A percentile compares a stretch with the other conserved stretches of the same genome.
These are phyloP conservation scores for Agriotes lineatus DNA, from an alignment of 2,888 invertebrate genomes.

Conservation along the genomic window DNA sequence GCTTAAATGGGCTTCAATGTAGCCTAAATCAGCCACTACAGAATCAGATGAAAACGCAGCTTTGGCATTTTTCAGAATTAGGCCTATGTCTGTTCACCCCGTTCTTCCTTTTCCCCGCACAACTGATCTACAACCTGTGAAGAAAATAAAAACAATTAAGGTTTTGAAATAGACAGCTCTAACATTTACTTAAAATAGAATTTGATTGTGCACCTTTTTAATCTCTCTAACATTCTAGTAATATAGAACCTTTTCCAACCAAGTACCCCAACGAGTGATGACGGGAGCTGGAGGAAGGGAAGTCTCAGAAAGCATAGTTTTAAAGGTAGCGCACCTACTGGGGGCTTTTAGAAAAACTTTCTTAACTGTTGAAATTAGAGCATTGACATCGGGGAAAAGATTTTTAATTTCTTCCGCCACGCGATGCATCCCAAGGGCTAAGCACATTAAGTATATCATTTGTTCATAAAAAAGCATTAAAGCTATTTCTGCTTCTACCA, in stretches of 20 bases:
- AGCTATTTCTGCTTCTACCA: no score
- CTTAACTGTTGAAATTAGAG: no score
- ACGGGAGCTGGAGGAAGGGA: neutral
- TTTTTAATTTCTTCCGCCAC: no score
- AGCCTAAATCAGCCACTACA: no score
- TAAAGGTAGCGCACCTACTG: neutral
- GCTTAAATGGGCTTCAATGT: no score
- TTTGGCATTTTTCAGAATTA: slow-evolving; percentile 23
- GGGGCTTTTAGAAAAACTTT: no score
- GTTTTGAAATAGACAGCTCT: slow-evolving; percentile 12
- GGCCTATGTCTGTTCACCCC: slow-evolving; percentile 21
- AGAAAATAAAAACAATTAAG: slow-evolving; percentile 16
- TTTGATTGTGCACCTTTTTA: neutral
- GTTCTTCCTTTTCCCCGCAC: slow-evolving; percentile 18
- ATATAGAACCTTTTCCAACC: neutral
- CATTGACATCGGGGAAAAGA: no score
- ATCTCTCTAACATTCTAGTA: neutral
- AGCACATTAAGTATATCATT: no score
- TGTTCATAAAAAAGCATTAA: no score
- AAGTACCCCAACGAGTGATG: neutral
- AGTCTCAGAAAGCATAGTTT: neutral
- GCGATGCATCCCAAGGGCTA: no score
- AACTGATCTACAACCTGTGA: slow-evolving; percentile 6
- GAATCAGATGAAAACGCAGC: no score
- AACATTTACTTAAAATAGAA: slow-evolving; percentile 21